Evolutionary conservation across 2,113 vertebrate species (phyloP).

Genomic region (Coturnix japonica): DNA sequence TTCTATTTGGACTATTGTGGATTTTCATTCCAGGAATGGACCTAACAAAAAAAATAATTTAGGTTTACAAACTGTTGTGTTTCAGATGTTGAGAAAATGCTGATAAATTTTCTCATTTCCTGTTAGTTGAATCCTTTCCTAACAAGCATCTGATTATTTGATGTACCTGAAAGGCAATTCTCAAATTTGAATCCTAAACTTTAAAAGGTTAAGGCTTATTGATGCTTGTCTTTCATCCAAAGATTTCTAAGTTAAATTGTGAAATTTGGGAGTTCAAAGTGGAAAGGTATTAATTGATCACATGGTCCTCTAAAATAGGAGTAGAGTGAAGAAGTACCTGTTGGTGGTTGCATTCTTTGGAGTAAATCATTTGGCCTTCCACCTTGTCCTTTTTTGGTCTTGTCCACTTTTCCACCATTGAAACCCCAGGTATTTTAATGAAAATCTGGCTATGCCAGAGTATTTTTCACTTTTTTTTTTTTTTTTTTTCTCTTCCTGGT

Average conservation of each 20-base stretch:
- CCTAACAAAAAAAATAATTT: not conserved
- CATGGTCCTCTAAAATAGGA: not conserved
- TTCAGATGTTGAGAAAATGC: not conserved
- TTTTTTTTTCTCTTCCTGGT: not conserved
- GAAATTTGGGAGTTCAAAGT: not conserved
- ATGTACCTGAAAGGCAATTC: not conserved
- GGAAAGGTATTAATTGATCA: not conserved
- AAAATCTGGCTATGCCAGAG: not conserved
- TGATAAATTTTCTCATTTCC: not conserved
- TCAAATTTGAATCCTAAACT: not conserved
- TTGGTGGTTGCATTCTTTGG: not conserved
- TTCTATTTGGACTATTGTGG: not conserved
- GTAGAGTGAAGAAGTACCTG: not conserved
- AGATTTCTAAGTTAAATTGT: not conserved
- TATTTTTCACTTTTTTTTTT: not conserved
- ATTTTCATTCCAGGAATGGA: not conserved
- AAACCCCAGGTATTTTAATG: not conserved
- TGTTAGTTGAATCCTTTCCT: not conserved
- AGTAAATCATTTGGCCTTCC: not conserved
- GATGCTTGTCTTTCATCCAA: not conserved
- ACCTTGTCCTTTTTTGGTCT: not conserved
- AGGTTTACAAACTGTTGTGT: not conserved
- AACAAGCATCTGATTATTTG: not conserved
- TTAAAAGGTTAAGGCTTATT: not conserved
- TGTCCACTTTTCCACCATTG: not conserved